These are phyloP conservation scores for Mellilla xanthometata DNA, from an alignment of 2,888 invertebrate genomes.

Conservation along the genomic window DNA sequence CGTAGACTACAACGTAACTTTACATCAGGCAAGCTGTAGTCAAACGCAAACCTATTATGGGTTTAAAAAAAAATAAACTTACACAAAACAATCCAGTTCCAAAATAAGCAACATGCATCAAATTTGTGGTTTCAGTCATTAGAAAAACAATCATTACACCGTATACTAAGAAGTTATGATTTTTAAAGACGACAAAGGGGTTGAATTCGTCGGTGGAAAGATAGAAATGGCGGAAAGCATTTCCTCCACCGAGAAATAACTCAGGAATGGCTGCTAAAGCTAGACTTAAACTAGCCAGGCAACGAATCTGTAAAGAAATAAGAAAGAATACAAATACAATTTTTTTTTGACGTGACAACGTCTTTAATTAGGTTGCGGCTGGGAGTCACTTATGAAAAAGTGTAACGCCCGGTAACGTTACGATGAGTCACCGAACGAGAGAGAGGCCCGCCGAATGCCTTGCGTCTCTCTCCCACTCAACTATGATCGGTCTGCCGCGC, in stretches of 20 bases:
- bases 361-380: no score
- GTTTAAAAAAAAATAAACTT: neutral
- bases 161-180: neutral
- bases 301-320: conserved; percentile 40
- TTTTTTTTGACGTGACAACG: no score
- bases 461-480: no score
- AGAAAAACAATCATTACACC: neutral
- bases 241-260: neutral
- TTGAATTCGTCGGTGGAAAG: neutral
- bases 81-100: conserved; percentile 1
- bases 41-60: no score
- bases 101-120: neutral
- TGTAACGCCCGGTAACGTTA: no score
- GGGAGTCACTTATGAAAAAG: no score
- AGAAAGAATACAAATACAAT: no score
- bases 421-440: no score
- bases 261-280: conserved; percentile 29
- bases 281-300: conserved; percentile 38
- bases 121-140: neutral
- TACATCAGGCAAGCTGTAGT: no score
- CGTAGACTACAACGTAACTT: no score
- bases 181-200: neutral
- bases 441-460: no score
- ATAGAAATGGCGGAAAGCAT: neutral
- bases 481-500: no score